Evolutionary conservation across 2,113 vertebrate species (phyloP).

Genomic region (Spilogale gracilis): DNA sequence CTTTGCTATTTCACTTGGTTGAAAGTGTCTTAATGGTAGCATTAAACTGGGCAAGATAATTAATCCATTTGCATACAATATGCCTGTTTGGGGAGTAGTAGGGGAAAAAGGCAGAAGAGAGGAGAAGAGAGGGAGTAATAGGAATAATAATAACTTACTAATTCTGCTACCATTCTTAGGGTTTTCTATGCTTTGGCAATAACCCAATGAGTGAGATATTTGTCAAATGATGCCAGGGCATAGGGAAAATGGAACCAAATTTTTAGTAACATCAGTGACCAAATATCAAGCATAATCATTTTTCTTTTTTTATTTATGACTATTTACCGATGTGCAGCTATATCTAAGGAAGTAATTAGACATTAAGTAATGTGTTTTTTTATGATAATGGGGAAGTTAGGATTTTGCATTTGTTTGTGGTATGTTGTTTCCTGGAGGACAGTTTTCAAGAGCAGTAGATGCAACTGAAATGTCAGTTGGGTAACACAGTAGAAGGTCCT

Average conservation of each 20-base stretch:
- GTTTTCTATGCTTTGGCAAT: constrained; percentile 63
- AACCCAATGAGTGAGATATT: constrained; percentile 22
- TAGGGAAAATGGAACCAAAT: constrained; percentile 32
- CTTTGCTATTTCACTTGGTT: constrained; percentile 64
- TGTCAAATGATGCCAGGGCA: constrained; percentile 26
- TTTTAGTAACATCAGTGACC: constrained; percentile 25
- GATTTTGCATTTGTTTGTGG: constrained; percentile 11
- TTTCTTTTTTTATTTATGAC: neutral
- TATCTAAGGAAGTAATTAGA: constrained; percentile 46
- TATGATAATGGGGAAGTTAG: constrained; percentile 12
- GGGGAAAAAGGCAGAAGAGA: constrained; percentile 62
- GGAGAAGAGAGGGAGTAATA: neutral
- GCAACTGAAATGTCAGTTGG: neutral
- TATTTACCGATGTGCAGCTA: constrained; percentile 43
- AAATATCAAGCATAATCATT: constrained; percentile 53
- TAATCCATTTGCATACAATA: constrained; percentile 75
- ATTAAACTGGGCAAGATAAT: constrained; percentile 49
- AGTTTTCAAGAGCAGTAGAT: constrained; percentile 46
- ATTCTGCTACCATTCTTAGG: constrained; percentile 57
- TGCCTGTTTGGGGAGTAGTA: constrained; percentile 48
- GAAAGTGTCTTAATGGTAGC: constrained; percentile 68
- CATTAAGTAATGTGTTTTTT: constrained; percentile 67
- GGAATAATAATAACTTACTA: constrained; percentile 75
- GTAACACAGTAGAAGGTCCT: neutral
- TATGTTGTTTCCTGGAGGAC: constrained; percentile 48